Percentiles rank a stretch among this genome's conserved stretches.
phyloP scores from a whole-genome alignment of 1,140 invertebrate species.

The Trichonephila inaurata region DNA sequence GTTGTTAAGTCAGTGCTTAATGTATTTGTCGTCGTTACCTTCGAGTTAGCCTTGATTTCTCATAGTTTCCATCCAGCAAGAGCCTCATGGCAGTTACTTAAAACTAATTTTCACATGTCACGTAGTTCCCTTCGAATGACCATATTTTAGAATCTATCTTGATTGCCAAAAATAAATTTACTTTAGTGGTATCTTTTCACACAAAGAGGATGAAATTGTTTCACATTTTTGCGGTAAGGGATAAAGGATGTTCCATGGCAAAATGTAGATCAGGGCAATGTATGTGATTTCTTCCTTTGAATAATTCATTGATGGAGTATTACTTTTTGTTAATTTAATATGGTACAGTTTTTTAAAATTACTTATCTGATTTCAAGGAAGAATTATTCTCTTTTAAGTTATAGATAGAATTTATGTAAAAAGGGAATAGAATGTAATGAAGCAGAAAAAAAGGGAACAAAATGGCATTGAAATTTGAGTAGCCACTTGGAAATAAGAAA shows the following conservation, averaged over 20 bases:
- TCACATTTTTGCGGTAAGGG: not conserved
- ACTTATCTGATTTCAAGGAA: not conserved
- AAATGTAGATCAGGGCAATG: not conserved
- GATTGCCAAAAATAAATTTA: not conserved
- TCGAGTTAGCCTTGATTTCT: slow-evolving; percentile 4
- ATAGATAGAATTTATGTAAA: too few species aligned
- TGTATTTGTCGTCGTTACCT: not conserved
- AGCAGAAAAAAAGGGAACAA: not conserved
- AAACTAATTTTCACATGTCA: slow-evolving; percentile 10
- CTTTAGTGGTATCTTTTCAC: not conserved
- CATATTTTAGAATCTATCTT: slow-evolving; percentile 28
- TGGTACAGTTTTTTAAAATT: not conserved
- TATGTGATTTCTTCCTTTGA: not conserved
- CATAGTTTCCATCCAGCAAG: not conserved
- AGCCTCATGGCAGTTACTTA: not conserved
- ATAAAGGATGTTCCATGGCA: not conserved
- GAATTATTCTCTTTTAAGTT: not conserved
- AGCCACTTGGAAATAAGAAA: too few species aligned
- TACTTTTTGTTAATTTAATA: not conserved
- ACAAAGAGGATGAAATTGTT: not conserved
- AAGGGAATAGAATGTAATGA: not conserved
- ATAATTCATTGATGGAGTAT: slow-evolving; percentile 43
- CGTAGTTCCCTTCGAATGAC: not conserved
- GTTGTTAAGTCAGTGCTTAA: not conserved
- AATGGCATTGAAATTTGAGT: not conserved